Conservation (phyloP, 2,113 vertebrate genomes). For the Lutjanus erythropterus region DNA sequence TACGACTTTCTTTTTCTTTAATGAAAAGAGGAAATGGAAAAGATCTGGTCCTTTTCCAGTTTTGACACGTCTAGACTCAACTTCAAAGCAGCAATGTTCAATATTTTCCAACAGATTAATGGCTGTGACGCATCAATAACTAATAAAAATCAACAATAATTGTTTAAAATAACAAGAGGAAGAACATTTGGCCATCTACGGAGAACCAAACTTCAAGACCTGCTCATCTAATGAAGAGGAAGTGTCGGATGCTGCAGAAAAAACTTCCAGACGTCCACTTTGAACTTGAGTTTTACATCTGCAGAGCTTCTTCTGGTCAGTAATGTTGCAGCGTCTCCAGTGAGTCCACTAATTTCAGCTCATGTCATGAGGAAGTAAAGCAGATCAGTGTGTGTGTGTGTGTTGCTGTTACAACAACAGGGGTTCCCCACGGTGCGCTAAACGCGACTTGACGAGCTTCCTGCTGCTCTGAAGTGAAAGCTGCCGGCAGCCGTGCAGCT, state of each 20-base stretch:
- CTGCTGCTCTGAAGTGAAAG: slow-evolving; percentile 93
- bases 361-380: slow-evolving; percentile 22
- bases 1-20: background rate
- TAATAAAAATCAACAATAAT: no score
- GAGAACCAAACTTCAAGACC: no score
- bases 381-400: slow-evolving; percentile 17
- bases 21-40: background rate
- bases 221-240: no score
- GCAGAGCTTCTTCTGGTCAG: background rate
- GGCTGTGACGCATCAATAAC: no score
- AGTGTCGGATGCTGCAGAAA: no score
- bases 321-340: background rate
- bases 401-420: slow-evolving; percentile 33
- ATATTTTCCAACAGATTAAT: no score
- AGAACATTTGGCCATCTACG: no score
- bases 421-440: slow-evolving; percentile 86
- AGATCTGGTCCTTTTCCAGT: no score
- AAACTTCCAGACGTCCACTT: no score
- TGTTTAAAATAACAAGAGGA: no score
- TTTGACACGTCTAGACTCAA: no score
- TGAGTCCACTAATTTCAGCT: slow-evolving; percentile 20
- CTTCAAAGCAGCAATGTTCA: no score
- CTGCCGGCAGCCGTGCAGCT: slow-evolving; percentile 93
- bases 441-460: slow-evolving; percentile 91
- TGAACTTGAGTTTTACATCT: background rate